Percentiles rank a stretch among this genome's conserved stretches.
Evolutionary conservation across 2,113 vertebrate genomes (phyloP).

Genomic region (Apteryx owenii): DNA sequence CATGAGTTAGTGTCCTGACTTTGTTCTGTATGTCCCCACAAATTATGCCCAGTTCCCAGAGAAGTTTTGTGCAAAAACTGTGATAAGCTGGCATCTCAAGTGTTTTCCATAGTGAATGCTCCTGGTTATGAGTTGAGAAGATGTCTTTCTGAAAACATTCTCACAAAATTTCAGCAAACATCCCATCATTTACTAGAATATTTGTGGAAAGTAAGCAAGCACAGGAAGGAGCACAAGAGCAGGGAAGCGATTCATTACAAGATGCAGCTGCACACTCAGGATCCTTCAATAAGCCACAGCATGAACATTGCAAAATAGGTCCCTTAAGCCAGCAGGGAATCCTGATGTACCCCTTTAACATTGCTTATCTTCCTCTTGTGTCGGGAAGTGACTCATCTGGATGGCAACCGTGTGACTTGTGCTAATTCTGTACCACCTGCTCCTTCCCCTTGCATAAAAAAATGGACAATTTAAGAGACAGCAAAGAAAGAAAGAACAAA

Average conservation of each 20-base stretch:
- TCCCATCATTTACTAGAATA: background rate
- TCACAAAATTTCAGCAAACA: background rate
- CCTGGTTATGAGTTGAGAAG: background rate
- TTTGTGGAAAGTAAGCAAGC: background rate
- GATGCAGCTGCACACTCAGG: background rate
- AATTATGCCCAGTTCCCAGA: background rate
- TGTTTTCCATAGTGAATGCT: background rate
- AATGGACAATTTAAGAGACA: background rate
- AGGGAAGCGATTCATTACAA: background rate
- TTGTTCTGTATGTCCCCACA: background rate
- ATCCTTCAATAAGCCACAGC: background rate
- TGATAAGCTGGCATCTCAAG: background rate
- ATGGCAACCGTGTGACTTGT: background rate
- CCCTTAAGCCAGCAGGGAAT: background rate
- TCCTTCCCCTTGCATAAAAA: background rate
- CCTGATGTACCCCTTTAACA: background rate
- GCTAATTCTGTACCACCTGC: background rate
- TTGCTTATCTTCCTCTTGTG: background rate
- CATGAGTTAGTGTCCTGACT: background rate
- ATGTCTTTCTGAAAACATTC: background rate
- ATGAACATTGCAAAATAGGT: background rate
- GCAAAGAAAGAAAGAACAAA: background rate
- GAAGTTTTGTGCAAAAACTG: background rate
- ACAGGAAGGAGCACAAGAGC: accelerated
- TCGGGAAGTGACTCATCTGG: accelerated